Evolutionary conservation across 2,113 vertebrate species (phyloP).

Genomic region (Calypte anna): DNA sequence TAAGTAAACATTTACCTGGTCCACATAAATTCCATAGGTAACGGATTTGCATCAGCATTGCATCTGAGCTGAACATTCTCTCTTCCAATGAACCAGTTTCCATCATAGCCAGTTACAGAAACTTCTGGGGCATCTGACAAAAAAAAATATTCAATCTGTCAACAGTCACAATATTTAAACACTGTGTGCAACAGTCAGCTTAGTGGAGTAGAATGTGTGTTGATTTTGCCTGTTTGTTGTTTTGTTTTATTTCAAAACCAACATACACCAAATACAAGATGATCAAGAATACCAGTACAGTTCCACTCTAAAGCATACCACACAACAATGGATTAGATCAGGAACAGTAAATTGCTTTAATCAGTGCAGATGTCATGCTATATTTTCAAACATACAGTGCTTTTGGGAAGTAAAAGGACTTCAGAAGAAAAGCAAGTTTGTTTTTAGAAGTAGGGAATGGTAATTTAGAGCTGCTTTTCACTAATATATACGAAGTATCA

Average conservation of each 20-base stretch:
- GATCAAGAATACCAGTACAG: not conserved
- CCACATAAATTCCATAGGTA: slow-evolving; percentile 86
- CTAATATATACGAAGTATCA: not conserved
- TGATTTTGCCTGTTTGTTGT: not conserved
- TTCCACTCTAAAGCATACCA: not conserved
- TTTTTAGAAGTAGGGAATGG: not conserved
- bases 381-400: not conserved
- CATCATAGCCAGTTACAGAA: slow-evolving; percentile 83
- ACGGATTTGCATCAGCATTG: slow-evolving; percentile 92
- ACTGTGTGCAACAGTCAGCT: rapidly evolving
- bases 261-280: not conserved
- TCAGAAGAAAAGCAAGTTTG: not conserved
- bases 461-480: not conserved
- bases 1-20: slow-evolving; percentile 81
- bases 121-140: slow-evolving; percentile 89
- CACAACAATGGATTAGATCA: not conserved
- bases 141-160: not conserved
- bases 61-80: slow-evolving; percentile 88
- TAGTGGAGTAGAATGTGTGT: not conserved
- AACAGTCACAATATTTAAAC: not conserved
- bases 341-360: not conserved
- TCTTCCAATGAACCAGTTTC: slow-evolving; percentile 92
- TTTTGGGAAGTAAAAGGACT: not conserved
- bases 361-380: not conserved
- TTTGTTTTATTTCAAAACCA: not conserved